Conservation (phyloP, 1,140 invertebrate genomes). For the Delia radicum region DNA sequence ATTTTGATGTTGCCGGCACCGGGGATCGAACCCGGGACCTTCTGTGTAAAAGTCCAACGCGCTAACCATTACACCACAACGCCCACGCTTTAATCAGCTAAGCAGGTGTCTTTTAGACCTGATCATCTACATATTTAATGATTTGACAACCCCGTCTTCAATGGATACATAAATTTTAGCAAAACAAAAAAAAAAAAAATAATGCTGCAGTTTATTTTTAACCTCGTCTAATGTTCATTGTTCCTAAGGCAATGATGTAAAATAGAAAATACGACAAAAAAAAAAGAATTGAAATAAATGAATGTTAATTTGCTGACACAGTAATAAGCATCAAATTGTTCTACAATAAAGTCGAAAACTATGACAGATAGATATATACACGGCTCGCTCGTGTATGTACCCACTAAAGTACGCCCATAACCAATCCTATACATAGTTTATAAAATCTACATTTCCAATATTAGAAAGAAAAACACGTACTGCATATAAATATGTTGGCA, state of each 20-base stretch:
- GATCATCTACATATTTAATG: too few species aligned
- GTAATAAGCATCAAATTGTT: background rate
- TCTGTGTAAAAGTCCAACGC: too few species aligned
- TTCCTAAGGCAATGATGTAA: background rate
- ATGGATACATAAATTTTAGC: too few species aligned
- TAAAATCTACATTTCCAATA: background rate
- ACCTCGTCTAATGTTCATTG: background rate
- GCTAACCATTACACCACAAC: too few species aligned
- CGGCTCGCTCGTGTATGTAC: background rate
- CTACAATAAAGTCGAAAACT: background rate
- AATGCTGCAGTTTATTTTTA: conserved; percentile 6
- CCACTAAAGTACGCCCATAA: background rate
- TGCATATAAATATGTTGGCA: background rate
- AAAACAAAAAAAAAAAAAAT: too few species aligned
- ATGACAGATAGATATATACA: background rate
- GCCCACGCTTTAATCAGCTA: too few species aligned
- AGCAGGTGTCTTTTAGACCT: too few species aligned
- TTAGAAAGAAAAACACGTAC: too few species aligned
- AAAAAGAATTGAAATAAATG: background rate
- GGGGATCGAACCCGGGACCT: too few species aligned
- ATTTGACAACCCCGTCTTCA: too few species aligned
- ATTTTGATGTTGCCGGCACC: too few species aligned
- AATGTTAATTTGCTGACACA: conserved; percentile 22
- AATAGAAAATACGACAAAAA: background rate
- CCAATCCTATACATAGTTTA: background rate